These are phyloP conservation scores for Eutolmus rufibarbis DNA, from an alignment of 2,888 invertebrate species.

Conservation along the genomic window DNA sequence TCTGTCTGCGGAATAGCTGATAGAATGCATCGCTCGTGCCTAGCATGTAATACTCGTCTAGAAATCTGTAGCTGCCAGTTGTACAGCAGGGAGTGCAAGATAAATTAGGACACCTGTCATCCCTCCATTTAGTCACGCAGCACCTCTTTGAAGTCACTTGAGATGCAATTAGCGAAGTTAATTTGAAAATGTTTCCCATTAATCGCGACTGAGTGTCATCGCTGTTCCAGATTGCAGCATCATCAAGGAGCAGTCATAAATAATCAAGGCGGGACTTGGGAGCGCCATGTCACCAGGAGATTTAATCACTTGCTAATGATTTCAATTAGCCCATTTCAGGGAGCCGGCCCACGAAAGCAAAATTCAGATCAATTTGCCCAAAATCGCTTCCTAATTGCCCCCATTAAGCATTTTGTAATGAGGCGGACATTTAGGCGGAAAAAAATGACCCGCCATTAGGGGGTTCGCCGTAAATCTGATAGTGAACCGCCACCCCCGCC, in stretches of 20 bases:
- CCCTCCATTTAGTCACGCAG: not conserved
- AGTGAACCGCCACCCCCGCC: not conserved
- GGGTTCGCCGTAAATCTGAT: not conserved
- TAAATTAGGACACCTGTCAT: slow-evolving; percentile 11
- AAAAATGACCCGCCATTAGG: slow-evolving; percentile 1
- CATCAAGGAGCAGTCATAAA: slow-evolving; percentile 16
- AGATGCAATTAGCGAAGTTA: slow-evolving; percentile 38
- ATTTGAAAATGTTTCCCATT: slow-evolving; percentile 30
- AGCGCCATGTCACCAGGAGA: slow-evolving; percentile 21
- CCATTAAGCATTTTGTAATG: slow-evolving; percentile 40
- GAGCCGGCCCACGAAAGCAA: slow-evolving; percentile 23
- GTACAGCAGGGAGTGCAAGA: not conserved
- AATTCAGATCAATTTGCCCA: slow-evolving; percentile 44
- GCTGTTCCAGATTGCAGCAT: not conserved
- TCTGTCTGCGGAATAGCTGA: not conserved
- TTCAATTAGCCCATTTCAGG: slow-evolving; percentile 45
- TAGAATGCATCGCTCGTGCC: not conserved
- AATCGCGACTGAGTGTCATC: slow-evolving; percentile 17
- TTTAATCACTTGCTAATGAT: slow-evolving; percentile 42
- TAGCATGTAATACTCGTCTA: not conserved
- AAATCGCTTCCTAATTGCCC: slow-evolving; percentile 43
- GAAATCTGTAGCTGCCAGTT: not conserved
- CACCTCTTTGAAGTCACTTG: slow-evolving; percentile 3
- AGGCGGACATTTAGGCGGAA: not conserved
- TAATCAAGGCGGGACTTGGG: not conserved